Percentiles rank a stretch among this genome's conserved stretches.
phyloP scores from a whole-genome alignment of 2,888 invertebrate genomes.

The Timandra comae region DNA sequence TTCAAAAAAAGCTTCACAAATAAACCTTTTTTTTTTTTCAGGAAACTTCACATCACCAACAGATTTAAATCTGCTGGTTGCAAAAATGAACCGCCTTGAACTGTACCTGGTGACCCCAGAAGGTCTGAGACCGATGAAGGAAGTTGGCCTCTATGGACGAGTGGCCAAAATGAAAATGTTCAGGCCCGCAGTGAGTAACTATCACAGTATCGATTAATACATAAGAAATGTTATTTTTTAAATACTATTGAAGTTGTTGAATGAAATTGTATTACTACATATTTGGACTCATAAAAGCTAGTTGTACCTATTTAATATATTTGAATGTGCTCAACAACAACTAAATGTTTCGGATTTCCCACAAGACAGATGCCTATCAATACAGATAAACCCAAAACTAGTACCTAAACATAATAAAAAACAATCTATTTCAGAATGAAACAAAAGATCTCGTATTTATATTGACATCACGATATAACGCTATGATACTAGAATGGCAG shows the following conservation, averaged over 20 bases:
- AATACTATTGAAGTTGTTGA: no score
- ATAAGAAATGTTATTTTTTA: no score
- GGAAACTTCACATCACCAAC: conserved; percentile 97
- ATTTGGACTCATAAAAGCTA: no score
- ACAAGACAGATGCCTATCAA: no score
- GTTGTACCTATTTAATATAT: no score
- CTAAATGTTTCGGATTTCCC: no score
- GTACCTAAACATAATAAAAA: no score
- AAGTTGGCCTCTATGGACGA: conserved; percentile 95
- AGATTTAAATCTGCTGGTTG: conserved; percentile 96
- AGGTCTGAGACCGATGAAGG: conserved; percentile 95
- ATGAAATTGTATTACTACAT: no score
- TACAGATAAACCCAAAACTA: no score
- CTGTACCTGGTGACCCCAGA: conserved; percentile 97
- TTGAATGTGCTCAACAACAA: no score
- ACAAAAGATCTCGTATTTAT: conserved; percentile 95
- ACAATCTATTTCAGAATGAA: conserved; percentile 86
- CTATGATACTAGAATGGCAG: conserved; percentile 96
- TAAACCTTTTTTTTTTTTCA: conserved; percentile 54
- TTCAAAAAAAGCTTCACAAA: no score
- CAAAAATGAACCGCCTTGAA: conserved; percentile 95
- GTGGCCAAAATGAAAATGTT: conserved; percentile 97
- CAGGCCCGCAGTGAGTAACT: conserved; percentile 86
- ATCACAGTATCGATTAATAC: no score
- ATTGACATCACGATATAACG: conserved; percentile 95